A percentile compares a stretch with the other conserved stretches of the same genome.
phyloP scores from a whole-genome alignment of 2,113 vertebrate species.

The Phoxinus phoxinus region DNA sequence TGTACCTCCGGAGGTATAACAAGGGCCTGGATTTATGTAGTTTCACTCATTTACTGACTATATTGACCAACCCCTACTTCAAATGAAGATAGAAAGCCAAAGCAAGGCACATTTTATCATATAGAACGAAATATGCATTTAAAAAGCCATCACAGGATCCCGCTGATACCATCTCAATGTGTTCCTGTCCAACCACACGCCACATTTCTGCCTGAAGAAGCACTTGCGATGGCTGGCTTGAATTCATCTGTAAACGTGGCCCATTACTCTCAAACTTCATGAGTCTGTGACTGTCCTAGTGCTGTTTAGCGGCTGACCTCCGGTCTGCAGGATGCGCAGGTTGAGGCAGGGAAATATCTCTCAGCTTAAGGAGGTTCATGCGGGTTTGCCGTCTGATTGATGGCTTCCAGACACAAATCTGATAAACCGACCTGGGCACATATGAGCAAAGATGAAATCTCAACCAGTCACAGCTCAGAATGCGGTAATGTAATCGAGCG shows the following conservation, averaged over 20 bases:
- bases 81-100: slow-evolving; percentile 65
- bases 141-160: slow-evolving; percentile 9
- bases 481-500: not conserved
- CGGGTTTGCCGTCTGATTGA: slow-evolving; percentile 57
- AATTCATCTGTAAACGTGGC: slow-evolving; percentile 6
- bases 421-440: slow-evolving; percentile 45
- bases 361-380: slow-evolving; percentile 43
- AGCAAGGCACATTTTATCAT: slow-evolving; percentile 55
- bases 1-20: too few species aligned
- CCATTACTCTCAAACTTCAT: slow-evolving; percentile 12
- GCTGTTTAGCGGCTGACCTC: slow-evolving; percentile 10
- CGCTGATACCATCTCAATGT: slow-evolving; percentile 18
- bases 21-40: too few species aligned
- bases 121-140: slow-evolving; percentile 58
- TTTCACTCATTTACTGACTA: not conserved
- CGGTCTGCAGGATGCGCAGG: slow-evolving; percentile 42
- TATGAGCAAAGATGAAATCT: slow-evolving; percentile 12
- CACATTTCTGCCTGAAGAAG: slow-evolving; percentile 8
- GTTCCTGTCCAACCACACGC: not conserved
- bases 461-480: not conserved
- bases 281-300: slow-evolving; percentile 21
- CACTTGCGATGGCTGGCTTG: not conserved
- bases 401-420: slow-evolving; percentile 53
- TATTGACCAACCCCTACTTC: slow-evolving; percentile 61
- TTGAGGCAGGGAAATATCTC: slow-evolving; percentile 42